phyloP scores from a whole-genome alignment of 2,113 vertebrate genomes.

The Ageneiosus marmoratus region DNA sequence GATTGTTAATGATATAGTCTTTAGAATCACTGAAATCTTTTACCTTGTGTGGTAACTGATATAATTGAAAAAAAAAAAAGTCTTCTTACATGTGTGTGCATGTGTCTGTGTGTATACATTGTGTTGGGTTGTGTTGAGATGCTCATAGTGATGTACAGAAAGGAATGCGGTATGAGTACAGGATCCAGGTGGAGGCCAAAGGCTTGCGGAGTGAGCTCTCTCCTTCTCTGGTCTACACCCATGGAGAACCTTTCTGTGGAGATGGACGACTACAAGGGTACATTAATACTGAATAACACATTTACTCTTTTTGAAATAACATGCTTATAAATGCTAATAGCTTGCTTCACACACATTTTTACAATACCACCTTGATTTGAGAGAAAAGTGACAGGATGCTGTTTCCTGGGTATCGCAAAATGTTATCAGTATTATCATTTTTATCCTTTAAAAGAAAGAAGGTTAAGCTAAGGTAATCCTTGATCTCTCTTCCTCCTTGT shows the following conservation, averaged over 20 bases:
- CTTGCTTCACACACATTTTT: neutral
- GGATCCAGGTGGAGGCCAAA: slow-evolving; percentile 80
- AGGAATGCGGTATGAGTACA: slow-evolving; percentile 83
- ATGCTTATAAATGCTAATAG: neutral
- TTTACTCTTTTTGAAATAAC: neutral
- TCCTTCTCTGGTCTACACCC: slow-evolving; percentile 77
- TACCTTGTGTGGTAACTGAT: neutral
- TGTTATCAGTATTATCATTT: no score
- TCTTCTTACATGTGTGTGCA: neutral
- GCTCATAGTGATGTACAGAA: slow-evolving; percentile 76
- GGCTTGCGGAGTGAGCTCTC: slow-evolving; percentile 80
- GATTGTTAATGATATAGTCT: neutral
- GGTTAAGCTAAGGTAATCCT: slow-evolving; percentile 5
- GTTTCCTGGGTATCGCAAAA: no score
- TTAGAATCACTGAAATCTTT: neutral
- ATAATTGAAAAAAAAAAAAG: neutral
- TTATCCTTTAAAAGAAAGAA: neutral
- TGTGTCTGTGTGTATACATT: slow-evolving; percentile 11
- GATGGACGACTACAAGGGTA: slow-evolving; percentile 82
- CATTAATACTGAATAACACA: neutral
- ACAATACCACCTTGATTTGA: neutral
- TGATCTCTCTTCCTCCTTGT: slow-evolving; percentile 21
- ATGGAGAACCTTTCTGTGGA: slow-evolving; percentile 85
- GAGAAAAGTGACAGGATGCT: neutral
- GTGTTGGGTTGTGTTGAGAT: slow-evolving; percentile 9